Base-by-base conservation (phyloP, 2,113 vertebrate species). In the Speoplatyrhinus poulsoni region DNA sequence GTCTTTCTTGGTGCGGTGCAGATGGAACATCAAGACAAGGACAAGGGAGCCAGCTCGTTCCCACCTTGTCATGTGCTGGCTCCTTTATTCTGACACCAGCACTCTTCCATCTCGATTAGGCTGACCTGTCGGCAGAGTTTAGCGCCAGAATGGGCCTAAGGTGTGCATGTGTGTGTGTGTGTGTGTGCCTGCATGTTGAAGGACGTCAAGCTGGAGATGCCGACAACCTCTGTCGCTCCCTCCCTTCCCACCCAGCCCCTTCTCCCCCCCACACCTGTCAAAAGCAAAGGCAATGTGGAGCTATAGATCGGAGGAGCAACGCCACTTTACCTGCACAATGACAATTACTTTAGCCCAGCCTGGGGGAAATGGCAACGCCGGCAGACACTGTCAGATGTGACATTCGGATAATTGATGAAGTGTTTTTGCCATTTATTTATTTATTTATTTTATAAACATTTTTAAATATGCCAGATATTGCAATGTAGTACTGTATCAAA, bases 91-190 rank as follows among this genome's bases (percentile, higher is more conserved):
- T 83, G 85, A 82, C 88, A 72, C 67, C 65, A 41, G 77, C 46
- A 62, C 77, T 88, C 85, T 80, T 75, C 95, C 94, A 88, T 97
- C 95, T 91, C 92, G 62, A 85, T 93, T 89, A 87, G 93, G 91
- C 54, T 78, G 93, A 57, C 26, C 69, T 87, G 89, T 94, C 82
- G 69, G 82, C 56, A 62, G 90, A 89, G 53, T 87, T 73, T 75
- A 93, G 67, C 60, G n/a, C 53, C 16, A 6, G 16, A 15, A 13
- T 54, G 53, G 15, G 15, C 15, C 53, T 46, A 54, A 67, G 63
- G 65, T 70, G 65, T 70, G 57, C 69, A 11, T 54, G 19, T 78
- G 73, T 73, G 17, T 0, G 56, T 0, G 56, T 33, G 50, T 53
- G 50, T 53, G 50, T 92, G 26, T 26, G 26, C 1, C 26, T 26